Base-by-base conservation (phyloP, 2,113 vertebrate genomes). In the Sinocyclocheilus rhinocerous region DNA sequence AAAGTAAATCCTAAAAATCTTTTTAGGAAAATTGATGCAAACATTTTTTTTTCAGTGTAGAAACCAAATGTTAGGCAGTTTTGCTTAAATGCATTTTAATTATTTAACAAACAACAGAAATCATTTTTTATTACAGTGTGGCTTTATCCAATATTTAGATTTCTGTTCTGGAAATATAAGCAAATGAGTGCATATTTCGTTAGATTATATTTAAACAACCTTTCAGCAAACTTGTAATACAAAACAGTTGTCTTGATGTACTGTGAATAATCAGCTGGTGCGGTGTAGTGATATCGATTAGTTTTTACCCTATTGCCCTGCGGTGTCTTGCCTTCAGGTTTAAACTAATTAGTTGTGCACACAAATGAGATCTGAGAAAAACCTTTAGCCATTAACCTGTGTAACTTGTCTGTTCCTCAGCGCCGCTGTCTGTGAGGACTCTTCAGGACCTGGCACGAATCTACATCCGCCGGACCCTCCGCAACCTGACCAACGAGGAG, bases 371-470 rank as follows among this genome's bases (percentile, higher is more conserved):
- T 16, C 4, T 2, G 22, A 24, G 42, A 12, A 24, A n/a, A 48
- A 22, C 4, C 6, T 20, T 13, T 2, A 12, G 10, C 4, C 22
- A 7, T 29, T 12, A 78, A 22, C 11, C 22, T 7, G 7, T 1
- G 39, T 16, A 0, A 2, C 4, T 24, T 2, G 67, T 88, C 59
- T 91, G 22, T 84, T 89, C 91, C 91, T 61, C 50, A 99, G 98
- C 98, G 82, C 94, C 96, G 0, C 95, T 98, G 93, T 92, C 94
- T 9, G 97, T 99, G 89, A 94, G 98, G 91, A 97, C 96, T 89
- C 97, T 99, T 3, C 98, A 99, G 93, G 98, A 99, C 89, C 95
- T 99, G 70, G 96, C 97, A 36, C 97, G 98, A 12, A 97, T 99
- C 94, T 98, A 98, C 90, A 99, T 99, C 86, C 97, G 98, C 65